A percentile compares a stretch with the other conserved stretches of the same genome.
Conservation (phyloP, 53 echinoderm and acorn worm genomes). For the Holothuria scabra region DNA sequence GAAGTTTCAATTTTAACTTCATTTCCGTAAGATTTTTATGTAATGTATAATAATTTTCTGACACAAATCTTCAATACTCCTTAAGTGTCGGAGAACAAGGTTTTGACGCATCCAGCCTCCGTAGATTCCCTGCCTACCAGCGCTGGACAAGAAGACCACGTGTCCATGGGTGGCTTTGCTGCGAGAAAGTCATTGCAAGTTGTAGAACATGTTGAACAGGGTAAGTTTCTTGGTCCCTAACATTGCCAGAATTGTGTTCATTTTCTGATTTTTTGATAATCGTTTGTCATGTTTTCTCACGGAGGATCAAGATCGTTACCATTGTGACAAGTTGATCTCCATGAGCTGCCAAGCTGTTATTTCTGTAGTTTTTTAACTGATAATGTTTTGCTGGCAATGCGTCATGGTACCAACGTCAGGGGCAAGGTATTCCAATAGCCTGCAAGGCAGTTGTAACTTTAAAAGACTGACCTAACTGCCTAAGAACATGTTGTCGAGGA, state of each 20-base stretch:
- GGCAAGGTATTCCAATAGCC: too few species aligned
- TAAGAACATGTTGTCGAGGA: too few species aligned
- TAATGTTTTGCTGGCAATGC: too few species aligned
- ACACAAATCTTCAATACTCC: background rate
- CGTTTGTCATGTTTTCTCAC: too few species aligned
- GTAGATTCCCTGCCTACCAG: constrained; percentile 95
- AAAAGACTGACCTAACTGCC: too few species aligned
- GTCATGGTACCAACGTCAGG: too few species aligned
- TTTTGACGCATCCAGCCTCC: constrained; percentile 92
- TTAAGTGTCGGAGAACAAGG: constrained; percentile 96
- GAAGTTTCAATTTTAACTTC: too few species aligned
- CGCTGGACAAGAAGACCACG: constrained; percentile 94
- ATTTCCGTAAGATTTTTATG: background rate
- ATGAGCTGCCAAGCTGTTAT: too few species aligned
- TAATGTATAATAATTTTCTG: background rate
- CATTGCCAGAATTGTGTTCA: background rate
- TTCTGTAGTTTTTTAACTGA: too few species aligned
- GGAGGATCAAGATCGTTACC: too few species aligned
- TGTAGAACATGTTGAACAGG: constrained; percentile 95
- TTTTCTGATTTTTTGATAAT: background rate
- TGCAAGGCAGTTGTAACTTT: too few species aligned
- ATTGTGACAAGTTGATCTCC: too few species aligned
- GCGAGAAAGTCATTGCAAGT: constrained; percentile 93
- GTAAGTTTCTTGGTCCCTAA: constrained; percentile 15
- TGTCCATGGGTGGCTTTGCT: constrained; percentile 96